Evolutionary conservation across 2,888 invertebrate species (phyloP).

Genomic region (Apamea anceps): DNA sequence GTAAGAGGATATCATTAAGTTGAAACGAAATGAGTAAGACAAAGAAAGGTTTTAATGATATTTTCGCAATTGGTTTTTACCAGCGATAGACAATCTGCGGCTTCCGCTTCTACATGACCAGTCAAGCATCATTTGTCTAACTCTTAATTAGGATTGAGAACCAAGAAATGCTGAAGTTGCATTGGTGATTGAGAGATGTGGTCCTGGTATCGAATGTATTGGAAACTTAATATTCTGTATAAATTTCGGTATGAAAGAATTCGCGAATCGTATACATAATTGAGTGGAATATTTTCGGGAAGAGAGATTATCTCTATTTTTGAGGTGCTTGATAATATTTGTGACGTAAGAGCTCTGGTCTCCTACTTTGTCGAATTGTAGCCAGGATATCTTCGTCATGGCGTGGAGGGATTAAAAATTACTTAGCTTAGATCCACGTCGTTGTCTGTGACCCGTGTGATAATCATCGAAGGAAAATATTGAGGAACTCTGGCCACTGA

Average conservation of each 20-base stretch:
- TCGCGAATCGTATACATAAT: conserved; percentile 98
- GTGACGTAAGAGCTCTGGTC: conserved; percentile 96
- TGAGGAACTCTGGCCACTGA: not conserved
- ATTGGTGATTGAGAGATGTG: not conserved
- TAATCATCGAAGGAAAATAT: conserved; percentile 4
- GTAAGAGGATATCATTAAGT: conserved; percentile 40
- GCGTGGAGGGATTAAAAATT: conserved; percentile 91
- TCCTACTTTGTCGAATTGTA: conserved; percentile 97
- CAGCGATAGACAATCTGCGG: not conserved
- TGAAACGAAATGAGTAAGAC: conserved; percentile 21
- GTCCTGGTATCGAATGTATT: too few species aligned
- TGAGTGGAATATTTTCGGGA: conserved; percentile 99
- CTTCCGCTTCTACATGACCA: conserved; percentile 12
- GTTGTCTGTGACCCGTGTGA: not conserved
- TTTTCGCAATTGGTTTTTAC: conserved; percentile 25
- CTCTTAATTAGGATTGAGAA: conserved; percentile 11
- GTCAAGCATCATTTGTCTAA: not conserved
- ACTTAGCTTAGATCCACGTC: not conserved
- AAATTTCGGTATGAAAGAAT: conserved; percentile 98
- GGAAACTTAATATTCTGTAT: conserved; percentile 93
- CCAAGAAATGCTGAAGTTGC: conserved; percentile 1
- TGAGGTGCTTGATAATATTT: conserved; percentile 96
- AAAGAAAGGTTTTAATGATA: conserved; percentile 34
- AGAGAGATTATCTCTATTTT: conserved; percentile 91
- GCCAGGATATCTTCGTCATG: conserved; percentile 99